Evolutionary conservation across 2,888 invertebrate species (phyloP).

Genomic region (Brachypterus glaber): DNA sequence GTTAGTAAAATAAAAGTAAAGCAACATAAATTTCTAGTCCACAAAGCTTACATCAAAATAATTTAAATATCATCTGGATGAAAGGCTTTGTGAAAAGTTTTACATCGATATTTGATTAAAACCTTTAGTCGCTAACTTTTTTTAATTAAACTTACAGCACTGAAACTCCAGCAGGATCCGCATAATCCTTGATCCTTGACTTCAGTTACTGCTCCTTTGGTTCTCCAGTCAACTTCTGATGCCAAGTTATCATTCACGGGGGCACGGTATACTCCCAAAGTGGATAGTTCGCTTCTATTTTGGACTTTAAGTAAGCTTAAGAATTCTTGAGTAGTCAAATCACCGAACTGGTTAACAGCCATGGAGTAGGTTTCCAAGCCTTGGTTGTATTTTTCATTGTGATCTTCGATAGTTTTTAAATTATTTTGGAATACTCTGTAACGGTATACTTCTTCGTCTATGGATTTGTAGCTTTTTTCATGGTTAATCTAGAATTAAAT

Average conservation of each 20-base stretch:
- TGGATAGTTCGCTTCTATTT: too few relatives aligned
- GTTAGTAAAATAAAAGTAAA: too few relatives aligned
- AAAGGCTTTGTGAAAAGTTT: too few relatives aligned
- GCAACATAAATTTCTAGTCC: too few relatives aligned
- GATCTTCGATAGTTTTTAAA: conserved; percentile 10
- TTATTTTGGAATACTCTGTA: conserved; percentile 10
- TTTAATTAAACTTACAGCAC: neutral
- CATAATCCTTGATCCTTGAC: conserved; percentile 9
- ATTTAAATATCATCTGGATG: too few relatives aligned
- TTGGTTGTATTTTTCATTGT: conserved; percentile 14
- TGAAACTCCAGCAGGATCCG: conserved; percentile 13
- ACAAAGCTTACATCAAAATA: too few relatives aligned
- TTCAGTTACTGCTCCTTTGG: conserved; percentile 4
- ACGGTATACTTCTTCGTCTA: conserved; percentile 9
- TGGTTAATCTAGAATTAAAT: conserved; percentile 10
- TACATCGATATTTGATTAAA: neutral
- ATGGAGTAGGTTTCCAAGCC: conserved; percentile 12
- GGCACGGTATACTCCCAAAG: neutral
- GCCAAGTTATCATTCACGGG: neutral
- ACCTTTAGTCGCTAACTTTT: neutral
- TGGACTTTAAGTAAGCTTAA: too few relatives aligned
- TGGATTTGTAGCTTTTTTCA: conserved; percentile 7
- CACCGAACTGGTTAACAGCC: conserved; percentile 14
- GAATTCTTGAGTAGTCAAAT: conserved; percentile 14
- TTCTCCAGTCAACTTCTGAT: conserved; percentile 6